These are phyloP conservation scores for Zoanthus gigantus DNA, from an alignment of 92 coral and sea anemone species.

Conservation along the genomic window DNA sequence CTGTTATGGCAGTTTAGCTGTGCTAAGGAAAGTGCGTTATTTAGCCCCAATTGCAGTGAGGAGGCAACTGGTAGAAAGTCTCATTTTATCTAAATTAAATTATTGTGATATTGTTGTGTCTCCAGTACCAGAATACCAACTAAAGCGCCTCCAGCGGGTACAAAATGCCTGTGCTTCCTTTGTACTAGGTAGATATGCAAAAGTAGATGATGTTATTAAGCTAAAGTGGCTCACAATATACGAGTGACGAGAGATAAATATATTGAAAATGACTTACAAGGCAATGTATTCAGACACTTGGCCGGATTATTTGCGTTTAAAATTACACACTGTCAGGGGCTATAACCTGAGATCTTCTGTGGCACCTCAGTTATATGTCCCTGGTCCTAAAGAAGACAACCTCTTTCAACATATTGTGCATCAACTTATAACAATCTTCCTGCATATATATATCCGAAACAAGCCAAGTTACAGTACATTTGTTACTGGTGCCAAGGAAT, in stretches of 20 bases:
- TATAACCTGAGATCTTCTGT: conserved; percentile 39
- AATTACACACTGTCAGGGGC: conserved; percentile 28
- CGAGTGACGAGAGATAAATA: not conserved
- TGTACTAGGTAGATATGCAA: not conserved
- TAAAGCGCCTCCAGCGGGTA: conserved; percentile 45
- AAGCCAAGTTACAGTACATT: no score
- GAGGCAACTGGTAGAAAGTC: conserved; percentile 2
- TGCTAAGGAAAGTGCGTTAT: not conserved
- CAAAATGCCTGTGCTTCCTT: conserved; percentile 40
- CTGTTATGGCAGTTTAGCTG: not conserved
- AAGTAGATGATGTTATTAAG: not conserved
- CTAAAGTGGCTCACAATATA: conserved; percentile 26
- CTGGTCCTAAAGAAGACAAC: not conserved
- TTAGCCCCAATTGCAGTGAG: not conserved
- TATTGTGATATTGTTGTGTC: not conserved
- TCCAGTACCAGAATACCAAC: conserved; percentile 1
- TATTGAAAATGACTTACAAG: no score
- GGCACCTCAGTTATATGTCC: conserved; percentile 10
- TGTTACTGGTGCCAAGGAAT: no score
- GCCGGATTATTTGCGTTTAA: conserved; percentile 35
- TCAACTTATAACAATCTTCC: not conserved
- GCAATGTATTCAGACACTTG: not conserved
- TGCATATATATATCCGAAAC: not conserved
- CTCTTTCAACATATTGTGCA: not conserved
- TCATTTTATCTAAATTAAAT: not conserved